Evolutionary conservation across 1,140 invertebrate genomes (phyloP), one percentile per base, ranked within the genome.

Genomic region (Platyura marginata): DNA sequence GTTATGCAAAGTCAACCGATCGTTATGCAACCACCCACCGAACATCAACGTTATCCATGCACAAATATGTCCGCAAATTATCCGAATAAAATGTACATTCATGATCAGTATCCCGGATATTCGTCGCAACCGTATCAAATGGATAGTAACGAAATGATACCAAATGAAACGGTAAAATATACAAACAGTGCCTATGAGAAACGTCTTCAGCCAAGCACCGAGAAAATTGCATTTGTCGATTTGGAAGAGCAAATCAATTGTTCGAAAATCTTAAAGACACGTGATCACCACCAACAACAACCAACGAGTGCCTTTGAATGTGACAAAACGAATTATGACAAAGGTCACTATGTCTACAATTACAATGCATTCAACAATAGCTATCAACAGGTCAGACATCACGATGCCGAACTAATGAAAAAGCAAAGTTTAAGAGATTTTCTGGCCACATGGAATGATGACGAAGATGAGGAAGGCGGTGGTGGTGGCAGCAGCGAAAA

Each of bases 391-490:
- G 16, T 20, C 10, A n/a, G 18, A 20, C 5, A 21, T 3, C 45
- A 51, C 35, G 18, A 37, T 9, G 5, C 8, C 8, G 13, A n/a
- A 16, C 8, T 16, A 9, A 8, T n/a, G 10, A 54, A 52, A 21
- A 55, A 50, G 32, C 51, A 51, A 15, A 59, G 53, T 22, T 49
- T 61, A 32, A 51, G 59, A 0, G 58, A 61, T 42, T 61, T 59
- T 35, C 45, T 61, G 2, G 41, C 58, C 33, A 59, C 53, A 19
- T 61, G 59, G 59, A 61, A 61, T 43, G 58, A 59, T 21, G 58
- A 57, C 20, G 59, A 61, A 40, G 59, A 61, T 40, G 59, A 56
- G 29, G 35, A 45, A 35, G 21, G 11, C 5, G 41, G 20, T 8
- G 21, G 10, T 9, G 9, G 20, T 13, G 21, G 38, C 15, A 8